Conservation (phyloP, 2,113 vertebrate genomes). For the Carassius gibelio region DNA sequence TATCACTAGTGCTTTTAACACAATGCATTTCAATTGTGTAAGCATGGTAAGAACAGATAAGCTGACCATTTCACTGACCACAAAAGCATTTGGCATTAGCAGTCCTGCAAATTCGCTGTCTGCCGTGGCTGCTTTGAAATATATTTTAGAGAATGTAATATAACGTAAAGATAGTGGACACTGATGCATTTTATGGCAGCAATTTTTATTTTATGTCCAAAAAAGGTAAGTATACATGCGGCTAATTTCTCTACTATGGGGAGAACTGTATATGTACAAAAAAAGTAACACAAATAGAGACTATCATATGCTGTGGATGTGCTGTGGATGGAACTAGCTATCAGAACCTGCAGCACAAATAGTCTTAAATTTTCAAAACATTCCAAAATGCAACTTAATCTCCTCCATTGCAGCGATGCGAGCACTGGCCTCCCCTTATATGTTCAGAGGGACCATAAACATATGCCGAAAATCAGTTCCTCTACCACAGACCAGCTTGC, state of each 20-base stretch:
- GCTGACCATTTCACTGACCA: neutral
- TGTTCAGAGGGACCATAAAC: conserved; percentile 48
- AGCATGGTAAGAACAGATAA: conserved; percentile 28
- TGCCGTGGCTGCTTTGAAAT: neutral
- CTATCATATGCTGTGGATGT: neutral
- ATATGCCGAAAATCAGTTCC: conserved; percentile 36
- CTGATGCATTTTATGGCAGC: neutral
- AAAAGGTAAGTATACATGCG: conserved; percentile 28
- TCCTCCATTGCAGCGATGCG: neutral
- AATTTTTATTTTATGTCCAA: neutral
- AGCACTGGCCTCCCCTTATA: neutral
- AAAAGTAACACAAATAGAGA: conserved; percentile 35
- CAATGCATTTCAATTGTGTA: neutral
- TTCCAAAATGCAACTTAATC: conserved; percentile 62
- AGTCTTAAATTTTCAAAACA: conserved; percentile 53
- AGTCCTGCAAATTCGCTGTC: neutral
- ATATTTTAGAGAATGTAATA: neutral
- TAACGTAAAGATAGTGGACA: neutral
- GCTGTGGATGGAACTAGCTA: conserved; percentile 21
- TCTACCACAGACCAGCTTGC: conserved; percentile 54
- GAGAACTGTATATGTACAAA: conserved; percentile 43
- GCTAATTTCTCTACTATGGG: conserved; percentile 11
- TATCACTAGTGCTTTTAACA: conserved; percentile 30
- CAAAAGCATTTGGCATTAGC: conserved; percentile 19
- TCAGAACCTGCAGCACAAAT: conserved; percentile 60